These are phyloP conservation scores for Peromyscus aztecus DNA, from an alignment of 2,797 vertebrate species.

Conservation along the genomic window DNA sequence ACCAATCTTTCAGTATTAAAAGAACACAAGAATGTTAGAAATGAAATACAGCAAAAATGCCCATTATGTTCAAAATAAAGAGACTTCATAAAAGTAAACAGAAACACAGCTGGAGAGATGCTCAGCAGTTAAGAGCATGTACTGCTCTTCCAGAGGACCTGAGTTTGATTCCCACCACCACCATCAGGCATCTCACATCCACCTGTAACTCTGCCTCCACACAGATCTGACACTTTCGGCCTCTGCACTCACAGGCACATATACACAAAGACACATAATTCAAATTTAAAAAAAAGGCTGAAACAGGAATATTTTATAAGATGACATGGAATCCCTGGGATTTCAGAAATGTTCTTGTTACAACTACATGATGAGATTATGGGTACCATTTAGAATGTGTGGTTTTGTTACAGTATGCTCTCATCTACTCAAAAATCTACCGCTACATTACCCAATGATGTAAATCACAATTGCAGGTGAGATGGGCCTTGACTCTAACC, in stretches of 20 bases:
- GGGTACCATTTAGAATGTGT: neutral
- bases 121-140: neutral
- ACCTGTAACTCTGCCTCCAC: neutral
- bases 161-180: neutral
- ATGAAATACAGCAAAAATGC: conserved; percentile 63
- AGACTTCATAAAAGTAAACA: neutral
- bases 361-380: conserved; percentile 25
- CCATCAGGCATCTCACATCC: neutral
- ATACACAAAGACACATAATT: neutral
- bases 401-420: conserved; percentile 45
- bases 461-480: conserved; percentile 37
- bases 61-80: conserved; percentile 51
- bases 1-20: conserved; percentile 34
- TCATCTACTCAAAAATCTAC: conserved; percentile 19
- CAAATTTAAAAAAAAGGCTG: neutral
- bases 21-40: conserved; percentile 43
- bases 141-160: neutral
- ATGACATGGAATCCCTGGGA: conserved; percentile 39
- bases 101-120: neutral
- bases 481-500: neutral
- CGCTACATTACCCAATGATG: neutral
- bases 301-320: conserved; percentile 47
- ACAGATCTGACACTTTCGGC: neutral
- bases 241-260: neutral
- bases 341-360: conserved; percentile 48